phyloP scores from a whole-genome alignment of 2,888 invertebrate species.

The Lysandra coridon region DNA sequence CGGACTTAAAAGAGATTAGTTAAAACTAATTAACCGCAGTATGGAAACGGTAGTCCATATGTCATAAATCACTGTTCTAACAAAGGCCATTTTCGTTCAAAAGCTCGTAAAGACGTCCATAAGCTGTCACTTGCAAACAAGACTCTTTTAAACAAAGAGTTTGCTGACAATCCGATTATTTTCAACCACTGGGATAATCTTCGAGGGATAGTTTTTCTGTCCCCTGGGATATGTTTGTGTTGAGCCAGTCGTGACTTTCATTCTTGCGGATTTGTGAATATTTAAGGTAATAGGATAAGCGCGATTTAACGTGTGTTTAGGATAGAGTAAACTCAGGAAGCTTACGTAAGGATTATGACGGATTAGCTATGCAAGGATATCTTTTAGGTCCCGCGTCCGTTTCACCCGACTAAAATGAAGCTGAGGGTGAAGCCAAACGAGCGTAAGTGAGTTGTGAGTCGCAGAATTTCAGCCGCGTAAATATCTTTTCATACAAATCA shows the following conservation, averaged over 20 bases:
- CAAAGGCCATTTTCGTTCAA: neutral
- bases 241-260: constrained; percentile 8
- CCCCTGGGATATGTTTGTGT: constrained; percentile 16
- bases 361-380: neutral
- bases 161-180: constrained; percentile 71
- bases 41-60: neutral
- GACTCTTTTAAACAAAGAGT: constrained; percentile 55
- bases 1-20: neutral
- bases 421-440: too few species aligned
- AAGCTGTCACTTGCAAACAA: constrained; percentile 10
- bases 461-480: too few species aligned
- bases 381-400: neutral
- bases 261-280: constrained; percentile 5
- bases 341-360: constrained; percentile 20
- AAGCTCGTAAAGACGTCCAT: constrained; percentile 6
- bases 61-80: neutral
- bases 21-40: neutral
- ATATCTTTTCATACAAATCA: too few species aligned
- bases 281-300: neutral
- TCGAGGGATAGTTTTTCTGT: constrained; percentile 30
- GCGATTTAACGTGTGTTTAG: constrained; percentile 14
- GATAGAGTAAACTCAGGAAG: constrained; percentile 18
- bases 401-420: neutral
- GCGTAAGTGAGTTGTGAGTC: too few species aligned
- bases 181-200: constrained; percentile 59